Conservation (phyloP, 2,113 vertebrate species). For the Motacilla tschutschensis region DNA sequence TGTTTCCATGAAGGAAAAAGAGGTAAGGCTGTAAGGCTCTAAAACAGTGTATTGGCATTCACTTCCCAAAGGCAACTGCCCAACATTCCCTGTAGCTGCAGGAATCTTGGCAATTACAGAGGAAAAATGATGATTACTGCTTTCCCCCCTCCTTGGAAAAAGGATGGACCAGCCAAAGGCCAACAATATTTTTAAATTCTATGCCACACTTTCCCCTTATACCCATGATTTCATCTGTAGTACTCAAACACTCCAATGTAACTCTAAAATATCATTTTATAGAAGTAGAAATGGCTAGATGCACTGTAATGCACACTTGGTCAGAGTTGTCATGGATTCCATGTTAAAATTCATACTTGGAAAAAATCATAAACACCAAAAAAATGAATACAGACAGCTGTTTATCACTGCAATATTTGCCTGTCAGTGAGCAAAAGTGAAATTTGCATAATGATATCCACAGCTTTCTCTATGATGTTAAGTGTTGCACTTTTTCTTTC, state of each 20-base stretch:
- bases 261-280: neutral
- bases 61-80: neutral
- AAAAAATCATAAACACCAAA: neutral
- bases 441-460: constrained; percentile 5
- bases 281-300: neutral
- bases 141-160: neutral
- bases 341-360: neutral
- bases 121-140: neutral
- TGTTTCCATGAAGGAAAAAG: neutral
- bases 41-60: neutral
- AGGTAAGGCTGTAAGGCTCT: neutral
- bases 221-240: neutral
- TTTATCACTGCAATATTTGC: neutral
- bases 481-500: neutral
- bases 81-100: neutral
- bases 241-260: neutral
- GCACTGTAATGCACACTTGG: neutral
- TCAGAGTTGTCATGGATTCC: neutral
- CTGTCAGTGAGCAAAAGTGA: neutral
- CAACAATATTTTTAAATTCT: neutral
- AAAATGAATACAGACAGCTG: neutral
- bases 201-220: neutral
- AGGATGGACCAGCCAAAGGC: neutral
- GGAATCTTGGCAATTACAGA: neutral
- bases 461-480: neutral